Conservation (phyloP, 2,797 vertebrate species). For the Sebastes oblongus region DNA sequence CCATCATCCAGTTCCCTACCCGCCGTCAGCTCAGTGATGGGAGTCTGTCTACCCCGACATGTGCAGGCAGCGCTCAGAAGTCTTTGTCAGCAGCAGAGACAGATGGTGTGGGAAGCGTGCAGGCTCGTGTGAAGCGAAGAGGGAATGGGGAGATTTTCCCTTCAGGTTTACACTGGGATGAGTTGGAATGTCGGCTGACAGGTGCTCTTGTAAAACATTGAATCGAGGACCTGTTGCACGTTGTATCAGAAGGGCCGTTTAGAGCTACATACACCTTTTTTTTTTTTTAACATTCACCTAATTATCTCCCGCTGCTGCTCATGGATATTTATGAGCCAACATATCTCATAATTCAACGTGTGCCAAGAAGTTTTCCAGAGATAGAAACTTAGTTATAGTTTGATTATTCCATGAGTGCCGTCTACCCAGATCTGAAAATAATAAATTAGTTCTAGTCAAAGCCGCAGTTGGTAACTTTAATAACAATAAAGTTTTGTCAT, state of each 20-base stretch:
- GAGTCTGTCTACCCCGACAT: not conserved
- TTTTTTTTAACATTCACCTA: not conserved
- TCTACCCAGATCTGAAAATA: not conserved
- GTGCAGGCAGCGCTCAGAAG: constrained; percentile 22
- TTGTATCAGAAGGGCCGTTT: not conserved
- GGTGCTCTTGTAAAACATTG: constrained; percentile 40
- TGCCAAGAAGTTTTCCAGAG: not conserved
- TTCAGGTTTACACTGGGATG: constrained; percentile 6
- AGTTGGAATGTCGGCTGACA: constrained; percentile 29
- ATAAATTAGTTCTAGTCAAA: not conserved
- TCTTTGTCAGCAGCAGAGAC: constrained; percentile 47
- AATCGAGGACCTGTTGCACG: constrained; percentile 42
- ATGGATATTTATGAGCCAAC: not conserved
- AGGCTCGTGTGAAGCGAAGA: constrained; percentile 36
- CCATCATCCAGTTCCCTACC: constrained; percentile 27
- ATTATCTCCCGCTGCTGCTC: not conserved
- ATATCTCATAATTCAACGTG: not conserved
- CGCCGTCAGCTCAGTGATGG: not conserved
- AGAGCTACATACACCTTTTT: not conserved
- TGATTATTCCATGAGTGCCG: too few species aligned
- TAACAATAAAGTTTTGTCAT: too few species aligned
- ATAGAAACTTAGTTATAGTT: not conserved
- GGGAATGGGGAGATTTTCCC: constrained; percentile 22
- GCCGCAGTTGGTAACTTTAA: too few species aligned
- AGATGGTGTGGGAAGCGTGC: constrained; percentile 34